These are phyloP conservation scores for Tetragnatha versicolor DNA, from an alignment of 1,140 invertebrate species.

Conservation along the genomic window DNA sequence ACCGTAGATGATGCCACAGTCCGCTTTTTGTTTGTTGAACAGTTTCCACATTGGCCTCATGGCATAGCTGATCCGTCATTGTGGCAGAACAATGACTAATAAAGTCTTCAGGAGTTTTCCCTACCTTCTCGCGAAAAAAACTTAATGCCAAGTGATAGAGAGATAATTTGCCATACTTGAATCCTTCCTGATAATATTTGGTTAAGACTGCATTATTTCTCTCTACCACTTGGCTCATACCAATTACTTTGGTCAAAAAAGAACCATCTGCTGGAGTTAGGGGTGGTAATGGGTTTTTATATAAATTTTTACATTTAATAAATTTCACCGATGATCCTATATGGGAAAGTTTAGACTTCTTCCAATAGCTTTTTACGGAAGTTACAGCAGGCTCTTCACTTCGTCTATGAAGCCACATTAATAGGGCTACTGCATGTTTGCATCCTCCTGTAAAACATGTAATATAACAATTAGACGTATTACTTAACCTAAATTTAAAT, in stretches of 20 bases:
- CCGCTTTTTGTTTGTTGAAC: not conserved
- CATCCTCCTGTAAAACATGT: constrained; percentile 5
- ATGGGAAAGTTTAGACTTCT: not conserved
- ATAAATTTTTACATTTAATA: constrained; percentile 5
- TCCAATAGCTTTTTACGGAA: not conserved
- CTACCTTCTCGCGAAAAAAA: not conserved
- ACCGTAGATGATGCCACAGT: not conserved
- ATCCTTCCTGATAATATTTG: too few species aligned
- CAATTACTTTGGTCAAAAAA: too few species aligned
- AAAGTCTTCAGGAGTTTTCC: not conserved
- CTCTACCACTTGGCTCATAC: too few species aligned
- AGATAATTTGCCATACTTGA: not conserved
- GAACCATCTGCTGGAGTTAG: too few species aligned
- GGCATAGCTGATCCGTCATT: not conserved
- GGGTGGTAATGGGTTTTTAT: not conserved
- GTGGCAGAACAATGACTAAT: not conserved
- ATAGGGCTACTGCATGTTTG: not conserved
- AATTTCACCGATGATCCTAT: not conserved
- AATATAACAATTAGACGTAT: too few species aligned
- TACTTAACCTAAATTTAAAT: too few species aligned
- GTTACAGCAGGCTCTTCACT: constrained; percentile 6
- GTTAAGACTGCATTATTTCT: too few species aligned
- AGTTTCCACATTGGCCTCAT: not conserved
- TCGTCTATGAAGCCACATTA: not conserved
- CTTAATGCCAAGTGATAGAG: not conserved